Percentiles rank a stretch among this genome's conserved stretches.
These are phyloP conservation scores for Asobara japonica DNA, from an alignment of 1,140 invertebrate species.

Conservation along the genomic window DNA sequence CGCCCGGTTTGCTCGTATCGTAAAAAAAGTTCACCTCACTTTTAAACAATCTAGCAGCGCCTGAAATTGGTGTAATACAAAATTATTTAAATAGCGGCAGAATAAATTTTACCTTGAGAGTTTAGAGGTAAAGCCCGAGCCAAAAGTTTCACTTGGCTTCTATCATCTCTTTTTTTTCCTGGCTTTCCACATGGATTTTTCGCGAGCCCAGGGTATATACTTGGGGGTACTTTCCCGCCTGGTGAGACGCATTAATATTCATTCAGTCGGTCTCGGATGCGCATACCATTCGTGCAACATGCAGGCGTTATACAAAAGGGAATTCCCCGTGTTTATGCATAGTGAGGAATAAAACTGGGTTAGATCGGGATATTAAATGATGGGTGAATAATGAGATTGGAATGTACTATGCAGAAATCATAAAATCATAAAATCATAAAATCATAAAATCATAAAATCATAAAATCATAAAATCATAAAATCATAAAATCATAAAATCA, in stretches of 20 bases:
- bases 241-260: slow-evolving; percentile 52
- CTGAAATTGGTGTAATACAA: background rate
- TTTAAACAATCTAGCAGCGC: background rate
- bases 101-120: slow-evolving; percentile 1
- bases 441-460: too few species aligned
- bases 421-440: too few species aligned
- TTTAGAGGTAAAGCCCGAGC: background rate
- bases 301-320: slow-evolving; percentile 8
- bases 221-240: slow-evolving; percentile 21
- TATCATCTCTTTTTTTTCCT: too few species aligned
- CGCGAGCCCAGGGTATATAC: background rate
- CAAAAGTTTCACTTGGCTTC: slow-evolving; percentile 24
- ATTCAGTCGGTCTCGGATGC: slow-evolving; percentile 42
- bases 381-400: background rate
- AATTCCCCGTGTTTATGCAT: background rate
- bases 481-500: too few species aligned
- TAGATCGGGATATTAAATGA: background rate
- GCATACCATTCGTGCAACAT: slow-evolving; percentile 34
- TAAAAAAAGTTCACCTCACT: background rate
- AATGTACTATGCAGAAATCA: too few species aligned
- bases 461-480: too few species aligned
- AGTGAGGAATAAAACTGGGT: background rate
- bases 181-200: slow-evolving; percentile 16
- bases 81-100: background rate
- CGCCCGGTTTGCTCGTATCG: too few species aligned